Conservation (phyloP, 2,888 invertebrate genomes). For the Nomada ruficornis region DNA sequence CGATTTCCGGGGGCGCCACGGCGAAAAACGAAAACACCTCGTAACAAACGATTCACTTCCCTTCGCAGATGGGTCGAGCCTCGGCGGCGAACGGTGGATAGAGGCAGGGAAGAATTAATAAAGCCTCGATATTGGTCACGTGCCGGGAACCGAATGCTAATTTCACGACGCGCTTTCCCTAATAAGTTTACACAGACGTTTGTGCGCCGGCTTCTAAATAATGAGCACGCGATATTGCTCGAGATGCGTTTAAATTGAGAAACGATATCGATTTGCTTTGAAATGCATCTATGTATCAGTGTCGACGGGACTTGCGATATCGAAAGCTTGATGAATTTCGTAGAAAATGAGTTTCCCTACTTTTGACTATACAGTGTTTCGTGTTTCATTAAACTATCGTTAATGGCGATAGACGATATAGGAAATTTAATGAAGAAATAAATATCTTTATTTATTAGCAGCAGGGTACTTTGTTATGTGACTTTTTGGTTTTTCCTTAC, state of each 20-base stretch:
- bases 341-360: background rate
- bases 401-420: no score
- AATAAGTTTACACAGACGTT: constrained; percentile 19
- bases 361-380: no score
- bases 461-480: no score
- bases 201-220: background rate
- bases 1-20: constrained; percentile 42
- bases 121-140: constrained; percentile 50
- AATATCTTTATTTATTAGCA: no score
- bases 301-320: background rate
- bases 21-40: constrained; percentile 61
- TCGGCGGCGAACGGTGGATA: background rate
- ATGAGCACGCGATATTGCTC: constrained; percentile 16
- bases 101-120: constrained; percentile 19
- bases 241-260: background rate
- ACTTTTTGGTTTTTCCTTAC: no score
- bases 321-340: background rate
- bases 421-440: no score
- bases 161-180: background rate
- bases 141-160: constrained; percentile 19
- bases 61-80: background rate
- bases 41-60: constrained; percentile 62
- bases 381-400: no score
- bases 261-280: background rate
- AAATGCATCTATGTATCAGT: background rate